phyloP scores from a whole-genome alignment of 1,140 invertebrate genomes.

The Caenorhabditis briggsae region DNA sequence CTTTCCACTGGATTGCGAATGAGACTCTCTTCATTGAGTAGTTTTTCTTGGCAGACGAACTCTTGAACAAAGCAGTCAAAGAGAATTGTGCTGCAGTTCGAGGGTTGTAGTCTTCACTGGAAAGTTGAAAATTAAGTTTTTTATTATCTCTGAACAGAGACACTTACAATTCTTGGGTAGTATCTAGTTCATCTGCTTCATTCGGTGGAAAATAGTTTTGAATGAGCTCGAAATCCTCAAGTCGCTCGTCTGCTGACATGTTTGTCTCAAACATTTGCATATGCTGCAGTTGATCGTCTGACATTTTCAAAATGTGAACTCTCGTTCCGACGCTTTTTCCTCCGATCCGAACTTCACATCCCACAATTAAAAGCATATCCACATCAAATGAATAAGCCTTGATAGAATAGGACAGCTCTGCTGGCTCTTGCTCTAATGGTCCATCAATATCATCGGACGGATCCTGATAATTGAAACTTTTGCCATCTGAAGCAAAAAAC shows the following conservation, averaged over 20 bases:
- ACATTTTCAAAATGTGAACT: constrained; percentile 8
- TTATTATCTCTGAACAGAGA: neutral
- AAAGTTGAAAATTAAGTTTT: no score
- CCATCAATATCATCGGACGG: neutral
- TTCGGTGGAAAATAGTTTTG: constrained; percentile 36
- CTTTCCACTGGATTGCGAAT: constrained; percentile 15
- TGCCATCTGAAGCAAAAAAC: neutral
- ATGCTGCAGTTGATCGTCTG: constrained; percentile 4
- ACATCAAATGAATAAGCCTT: constrained; percentile 29
- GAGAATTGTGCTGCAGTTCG: neutral
- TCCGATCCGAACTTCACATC: neutral
- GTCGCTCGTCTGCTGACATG: neutral
- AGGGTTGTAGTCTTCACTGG: neutral
- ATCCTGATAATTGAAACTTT: neutral
- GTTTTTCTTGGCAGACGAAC: constrained; percentile 13
- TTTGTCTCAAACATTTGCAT: constrained; percentile 19
- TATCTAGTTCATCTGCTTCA: neutral
- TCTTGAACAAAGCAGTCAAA: neutral
- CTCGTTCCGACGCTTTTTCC: constrained; percentile 19
- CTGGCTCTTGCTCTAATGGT: neutral
- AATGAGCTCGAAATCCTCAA: constrained; percentile 8
- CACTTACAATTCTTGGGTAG: neutral
- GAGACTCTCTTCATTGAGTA: constrained; percentile 17
- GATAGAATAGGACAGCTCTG: neutral
- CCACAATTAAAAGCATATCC: constrained; percentile 13